Percentiles rank a stretch among this genome's conserved stretches.
Evolutionary conservation across 2,113 vertebrate species (phyloP).

Genomic region (Ondatra zibethicus): DNA sequence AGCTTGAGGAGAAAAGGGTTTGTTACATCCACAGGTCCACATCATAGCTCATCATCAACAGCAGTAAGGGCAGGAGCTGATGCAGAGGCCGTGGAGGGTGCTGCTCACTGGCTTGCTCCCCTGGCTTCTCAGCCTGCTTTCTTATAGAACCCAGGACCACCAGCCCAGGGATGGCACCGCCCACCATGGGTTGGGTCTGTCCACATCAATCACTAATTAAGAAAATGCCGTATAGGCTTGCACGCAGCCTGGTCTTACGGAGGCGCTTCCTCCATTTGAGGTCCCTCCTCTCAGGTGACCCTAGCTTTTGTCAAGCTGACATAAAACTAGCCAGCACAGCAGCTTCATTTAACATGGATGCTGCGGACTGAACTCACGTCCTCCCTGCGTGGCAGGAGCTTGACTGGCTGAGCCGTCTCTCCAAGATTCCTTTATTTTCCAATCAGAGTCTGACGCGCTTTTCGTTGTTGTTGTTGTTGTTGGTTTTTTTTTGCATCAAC

Average conservation of each 20-base stretch:
- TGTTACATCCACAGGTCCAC: background rate
- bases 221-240: background rate
- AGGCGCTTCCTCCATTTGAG: background rate
- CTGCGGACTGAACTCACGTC: background rate
- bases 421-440: background rate
- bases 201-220: background rate
- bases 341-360: background rate
- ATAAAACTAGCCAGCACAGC: background rate
- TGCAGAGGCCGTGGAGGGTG: background rate
- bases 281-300: background rate
- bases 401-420: background rate
- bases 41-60: background rate
- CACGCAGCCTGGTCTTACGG: background rate
- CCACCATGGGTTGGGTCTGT: background rate
- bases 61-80: background rate
- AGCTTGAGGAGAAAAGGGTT: background rate
- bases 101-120: background rate
- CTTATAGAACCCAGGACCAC: background rate
- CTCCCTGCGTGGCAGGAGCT: background rate
- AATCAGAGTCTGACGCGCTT: background rate
- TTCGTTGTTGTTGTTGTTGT: too few species aligned
- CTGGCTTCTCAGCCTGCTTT: background rate
- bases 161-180: too few species aligned
- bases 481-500: conserved; percentile 43
- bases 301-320: background rate